Conservation (phyloP, 2,797 vertebrate genomes). For the Stomatorhinus walkeri region DNA sequence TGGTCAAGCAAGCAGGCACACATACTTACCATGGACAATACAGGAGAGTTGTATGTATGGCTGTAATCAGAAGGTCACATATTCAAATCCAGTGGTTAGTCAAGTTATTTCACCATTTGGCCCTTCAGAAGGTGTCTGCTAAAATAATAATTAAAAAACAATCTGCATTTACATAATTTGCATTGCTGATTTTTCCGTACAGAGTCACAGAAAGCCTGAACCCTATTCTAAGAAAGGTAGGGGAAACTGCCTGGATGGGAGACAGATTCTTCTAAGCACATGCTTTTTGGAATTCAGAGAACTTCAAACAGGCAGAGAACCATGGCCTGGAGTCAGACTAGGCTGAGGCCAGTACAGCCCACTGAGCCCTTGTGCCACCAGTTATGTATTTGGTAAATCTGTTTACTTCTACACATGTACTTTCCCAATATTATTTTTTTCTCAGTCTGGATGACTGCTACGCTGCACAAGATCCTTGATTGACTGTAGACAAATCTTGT, state of each 20-base stretch:
- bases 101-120: neutral
- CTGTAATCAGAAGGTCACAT: neutral
- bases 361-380: neutral
- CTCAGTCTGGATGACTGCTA: neutral
- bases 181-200: neutral
- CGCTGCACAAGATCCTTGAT: neutral
- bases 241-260: neutral
- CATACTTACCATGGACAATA: neutral
- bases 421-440: neutral
- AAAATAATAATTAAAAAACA: neutral
- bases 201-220: neutral
- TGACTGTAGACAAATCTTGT: neutral
- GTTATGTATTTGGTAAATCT: neutral
- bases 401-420: neutral
- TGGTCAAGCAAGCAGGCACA: neutral
- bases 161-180: neutral
- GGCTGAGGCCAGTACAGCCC: neutral
- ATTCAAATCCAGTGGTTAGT: neutral
- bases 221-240: neutral
- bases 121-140: neutral
- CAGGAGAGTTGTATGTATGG: neutral
- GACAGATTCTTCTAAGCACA: neutral
- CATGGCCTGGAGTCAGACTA: neutral
- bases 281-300: neutral
- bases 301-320: neutral